Evolutionary conservation across 2,113 vertebrate species (phyloP).

Genomic region (Sebastes schlegelii): DNA sequence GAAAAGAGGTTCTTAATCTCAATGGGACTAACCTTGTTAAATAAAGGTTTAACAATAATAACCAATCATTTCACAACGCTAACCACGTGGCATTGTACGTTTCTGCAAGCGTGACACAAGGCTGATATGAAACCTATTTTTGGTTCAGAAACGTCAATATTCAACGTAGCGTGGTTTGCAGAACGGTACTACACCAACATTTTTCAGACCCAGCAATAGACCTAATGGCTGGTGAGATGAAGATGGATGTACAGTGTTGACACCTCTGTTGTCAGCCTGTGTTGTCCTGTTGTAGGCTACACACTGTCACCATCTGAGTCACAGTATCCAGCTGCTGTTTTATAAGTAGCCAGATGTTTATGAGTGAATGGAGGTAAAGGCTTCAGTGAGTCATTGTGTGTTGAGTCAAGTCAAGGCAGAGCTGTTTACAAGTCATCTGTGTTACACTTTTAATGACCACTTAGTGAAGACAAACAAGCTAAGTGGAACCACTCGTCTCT

Average conservation of each 20-base stretch:
- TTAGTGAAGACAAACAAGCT: conserved; percentile 4
- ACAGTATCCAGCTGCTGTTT: background rate
- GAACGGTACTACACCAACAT: too few species aligned
- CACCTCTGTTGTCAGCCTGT: background rate
- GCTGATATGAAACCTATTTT: too few species aligned
- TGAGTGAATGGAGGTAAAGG: conserved; percentile 1
- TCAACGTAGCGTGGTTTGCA: too few species aligned
- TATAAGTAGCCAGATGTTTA: background rate
- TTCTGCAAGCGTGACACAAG: too few species aligned
- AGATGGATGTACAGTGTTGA: background rate
- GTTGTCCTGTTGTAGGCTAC: background rate
- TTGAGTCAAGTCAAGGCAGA: background rate
- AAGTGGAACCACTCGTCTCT: background rate
- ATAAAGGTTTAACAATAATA: too few species aligned
- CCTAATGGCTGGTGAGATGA: background rate
- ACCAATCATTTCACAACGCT: too few species aligned
- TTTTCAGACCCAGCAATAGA: background rate
- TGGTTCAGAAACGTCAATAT: too few species aligned
- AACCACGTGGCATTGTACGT: too few species aligned
- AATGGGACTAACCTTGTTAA: too few species aligned
- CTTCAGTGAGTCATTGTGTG: conserved; percentile 20
- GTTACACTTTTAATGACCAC: background rate
- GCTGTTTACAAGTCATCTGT: background rate
- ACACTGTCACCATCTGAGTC: background rate
- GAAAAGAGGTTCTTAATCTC: too few species aligned